Conservation (phyloP, 2,888 invertebrate species). For the Trichopria drosophilae region DNA sequence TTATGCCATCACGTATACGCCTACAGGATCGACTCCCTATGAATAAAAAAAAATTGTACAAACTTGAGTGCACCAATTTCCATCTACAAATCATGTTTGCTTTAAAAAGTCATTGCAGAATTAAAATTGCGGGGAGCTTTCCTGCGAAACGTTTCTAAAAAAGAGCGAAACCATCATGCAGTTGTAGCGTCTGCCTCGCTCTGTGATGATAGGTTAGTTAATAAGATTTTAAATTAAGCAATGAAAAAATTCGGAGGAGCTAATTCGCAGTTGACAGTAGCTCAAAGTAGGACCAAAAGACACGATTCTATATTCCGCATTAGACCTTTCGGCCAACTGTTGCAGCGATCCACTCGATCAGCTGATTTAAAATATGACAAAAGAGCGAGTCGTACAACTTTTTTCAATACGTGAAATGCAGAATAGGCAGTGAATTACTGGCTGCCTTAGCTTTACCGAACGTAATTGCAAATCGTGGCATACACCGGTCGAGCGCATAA, state of each 20-base stretch:
- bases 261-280: slow-evolving; percentile 48
- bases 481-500: no score
- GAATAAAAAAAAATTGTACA: slow-evolving; percentile 4
- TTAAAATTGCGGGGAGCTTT: no score
- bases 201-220: slow-evolving; percentile 43
- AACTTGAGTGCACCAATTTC: slow-evolving; percentile 3
- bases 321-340: slow-evolving; percentile 28
- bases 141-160: slow-evolving; percentile 16
- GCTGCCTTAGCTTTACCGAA: no score
- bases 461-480: no score
- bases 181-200: slow-evolving; percentile 39
- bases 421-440: no score
- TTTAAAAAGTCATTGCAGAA: no score
- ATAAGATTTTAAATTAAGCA: slow-evolving; percentile 49
- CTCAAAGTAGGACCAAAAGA: slow-evolving; percentile 42
- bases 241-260: slow-evolving; percentile 43
- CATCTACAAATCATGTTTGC: no score
- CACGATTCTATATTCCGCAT: slow-evolving; percentile 42
- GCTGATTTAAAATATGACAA: no score
- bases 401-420: no score
- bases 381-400: no score
- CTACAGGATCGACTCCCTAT: background rate
- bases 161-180: slow-evolving; percentile 18
- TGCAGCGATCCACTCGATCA: slow-evolving; percentile 16
- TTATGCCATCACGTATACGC: slow-evolving; percentile 7